Percentiles rank a stretch among this genome's conserved stretches.
Conservation (phyloP, 2,888 invertebrate genomes). For the Thelaira solivaga region DNA sequence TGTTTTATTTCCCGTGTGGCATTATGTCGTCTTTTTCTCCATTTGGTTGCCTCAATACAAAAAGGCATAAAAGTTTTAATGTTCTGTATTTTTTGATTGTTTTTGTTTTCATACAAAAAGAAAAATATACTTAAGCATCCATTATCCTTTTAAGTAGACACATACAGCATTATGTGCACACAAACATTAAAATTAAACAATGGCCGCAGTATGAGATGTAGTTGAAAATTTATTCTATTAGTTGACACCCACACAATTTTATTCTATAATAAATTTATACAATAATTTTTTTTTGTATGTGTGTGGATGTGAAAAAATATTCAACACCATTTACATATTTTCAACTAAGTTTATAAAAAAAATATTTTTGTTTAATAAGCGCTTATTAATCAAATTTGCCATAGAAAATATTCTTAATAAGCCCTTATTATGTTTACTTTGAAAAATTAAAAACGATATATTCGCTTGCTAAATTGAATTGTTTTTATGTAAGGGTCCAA, state of each 20-base stretch:
- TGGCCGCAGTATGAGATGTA: background rate
- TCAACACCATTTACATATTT: conserved; percentile 21
- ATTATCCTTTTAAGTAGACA: conserved; percentile 63
- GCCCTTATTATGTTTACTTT: no score
- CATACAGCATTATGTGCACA: conserved; percentile 4
- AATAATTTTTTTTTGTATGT: conserved; percentile 55
- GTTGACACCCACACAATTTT: conserved; percentile 62
- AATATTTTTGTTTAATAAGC: no score
- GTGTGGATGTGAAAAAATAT: no score
- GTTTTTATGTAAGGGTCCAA: no score
- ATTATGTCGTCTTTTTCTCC: conserved; percentile 58
- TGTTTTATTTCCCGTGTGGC: conserved; percentile 66
- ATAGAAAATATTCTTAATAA: no score
- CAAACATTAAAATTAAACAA: conserved; percentile 18
- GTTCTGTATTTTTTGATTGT: conserved; percentile 2
- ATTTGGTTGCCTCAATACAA: conserved; percentile 54
- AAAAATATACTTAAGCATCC: conserved; percentile 63
- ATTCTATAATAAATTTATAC: conserved; percentile 53
- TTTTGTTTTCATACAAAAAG: conserved; percentile 28
- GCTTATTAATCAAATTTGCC: no score
- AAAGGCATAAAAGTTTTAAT: conserved; percentile 42
- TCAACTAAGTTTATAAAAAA: no score
- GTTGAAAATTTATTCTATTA: conserved; percentile 50
- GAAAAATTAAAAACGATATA: no score
- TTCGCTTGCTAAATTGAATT: no score